These are phyloP conservation scores for Cephalopholis sonnerati DNA, from an alignment of 2,113 vertebrate species.

Conservation along the genomic window DNA sequence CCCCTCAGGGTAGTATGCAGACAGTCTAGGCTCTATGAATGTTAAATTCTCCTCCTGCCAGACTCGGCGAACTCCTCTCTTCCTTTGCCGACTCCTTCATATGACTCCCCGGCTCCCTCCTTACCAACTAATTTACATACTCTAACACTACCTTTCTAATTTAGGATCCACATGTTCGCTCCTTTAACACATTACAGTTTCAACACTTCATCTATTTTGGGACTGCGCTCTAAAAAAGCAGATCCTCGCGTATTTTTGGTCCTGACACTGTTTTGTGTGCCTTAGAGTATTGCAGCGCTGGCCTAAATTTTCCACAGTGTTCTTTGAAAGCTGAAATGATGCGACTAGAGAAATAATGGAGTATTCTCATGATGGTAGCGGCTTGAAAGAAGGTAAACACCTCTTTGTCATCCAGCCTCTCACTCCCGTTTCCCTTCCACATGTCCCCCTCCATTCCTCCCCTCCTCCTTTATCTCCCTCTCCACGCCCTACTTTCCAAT, in stretches of 20 bases:
- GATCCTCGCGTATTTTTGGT: conserved; percentile 67
- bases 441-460: conserved; percentile 18
- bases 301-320: conserved; percentile 58
- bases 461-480: conserved; percentile 32
- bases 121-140: conserved; percentile 37
- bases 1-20: conserved; percentile 15
- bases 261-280: conserved; percentile 70
- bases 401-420: conserved; percentile 52
- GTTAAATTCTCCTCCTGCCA: conserved; percentile 25
- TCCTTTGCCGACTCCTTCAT: conserved; percentile 2
- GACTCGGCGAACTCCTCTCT: conserved; percentile 32
- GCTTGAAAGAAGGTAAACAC: conserved; percentile 53
- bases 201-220: conserved; percentile 64
- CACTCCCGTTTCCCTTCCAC: conserved; percentile 15
- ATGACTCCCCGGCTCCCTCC: neutral
- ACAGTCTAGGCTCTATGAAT: conserved; percentile 28
- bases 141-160: conserved; percentile 59
- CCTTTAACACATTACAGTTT: conserved; percentile 49
- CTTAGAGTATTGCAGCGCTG: conserved; percentile 59
- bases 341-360: conserved; percentile 12
- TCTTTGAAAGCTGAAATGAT: conserved; percentile 72
- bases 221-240: conserved; percentile 59
- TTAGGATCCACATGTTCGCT: conserved; percentile 54
- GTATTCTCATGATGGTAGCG: conserved; percentile 16
- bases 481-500: conserved; percentile 52